Evolutionary conservation across 2,113 vertebrate species (phyloP).

Genomic region (western clawed frog (Xenopus tropicalis)): DNA sequence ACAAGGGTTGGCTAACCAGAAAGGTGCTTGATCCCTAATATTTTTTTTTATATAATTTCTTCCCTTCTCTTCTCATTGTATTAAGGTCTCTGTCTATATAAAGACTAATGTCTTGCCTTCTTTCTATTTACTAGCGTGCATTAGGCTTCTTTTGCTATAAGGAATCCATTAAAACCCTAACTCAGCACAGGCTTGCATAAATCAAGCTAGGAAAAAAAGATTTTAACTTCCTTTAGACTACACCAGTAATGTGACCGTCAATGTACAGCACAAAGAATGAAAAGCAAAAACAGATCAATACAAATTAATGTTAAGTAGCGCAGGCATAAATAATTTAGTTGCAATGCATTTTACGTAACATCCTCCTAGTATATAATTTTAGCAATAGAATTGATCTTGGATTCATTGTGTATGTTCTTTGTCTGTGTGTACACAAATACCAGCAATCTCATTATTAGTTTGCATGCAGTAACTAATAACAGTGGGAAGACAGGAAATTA

Average conservation of each 20-base stretch:
- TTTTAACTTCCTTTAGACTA: slow-evolving; percentile 30
- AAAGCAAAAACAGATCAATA: slow-evolving; percentile 41
- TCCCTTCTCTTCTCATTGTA: not conserved
- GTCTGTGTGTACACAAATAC: not conserved
- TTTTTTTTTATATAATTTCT: no score
- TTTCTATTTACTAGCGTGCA: not conserved
- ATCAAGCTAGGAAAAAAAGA: not conserved
- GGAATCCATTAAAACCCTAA: slow-evolving; percentile 15
- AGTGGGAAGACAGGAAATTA: no score
- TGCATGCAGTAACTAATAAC: no score
- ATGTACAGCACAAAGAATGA: slow-evolving; percentile 17
- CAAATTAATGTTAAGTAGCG: slow-evolving; percentile 39
- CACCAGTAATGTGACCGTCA: slow-evolving; percentile 26
- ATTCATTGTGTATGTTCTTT: slow-evolving; percentile 4
- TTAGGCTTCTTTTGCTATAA: not conserved
- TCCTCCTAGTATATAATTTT: slow-evolving; percentile 17
- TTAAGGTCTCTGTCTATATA: not conserved
- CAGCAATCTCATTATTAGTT: not conserved
- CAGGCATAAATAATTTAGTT: slow-evolving; percentile 35
- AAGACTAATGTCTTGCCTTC: not conserved
- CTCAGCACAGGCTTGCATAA: slow-evolving; percentile 18
- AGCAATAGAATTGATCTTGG: slow-evolving; percentile 7
- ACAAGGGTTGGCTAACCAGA: not conserved
- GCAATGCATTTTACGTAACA: slow-evolving; percentile 16
- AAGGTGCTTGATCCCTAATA: not conserved